A percentile compares a stretch with the other conserved stretches of the same genome.
phyloP scores from a whole-genome alignment of 1,140 invertebrate species.

The Saxidomus purpurata region DNA sequence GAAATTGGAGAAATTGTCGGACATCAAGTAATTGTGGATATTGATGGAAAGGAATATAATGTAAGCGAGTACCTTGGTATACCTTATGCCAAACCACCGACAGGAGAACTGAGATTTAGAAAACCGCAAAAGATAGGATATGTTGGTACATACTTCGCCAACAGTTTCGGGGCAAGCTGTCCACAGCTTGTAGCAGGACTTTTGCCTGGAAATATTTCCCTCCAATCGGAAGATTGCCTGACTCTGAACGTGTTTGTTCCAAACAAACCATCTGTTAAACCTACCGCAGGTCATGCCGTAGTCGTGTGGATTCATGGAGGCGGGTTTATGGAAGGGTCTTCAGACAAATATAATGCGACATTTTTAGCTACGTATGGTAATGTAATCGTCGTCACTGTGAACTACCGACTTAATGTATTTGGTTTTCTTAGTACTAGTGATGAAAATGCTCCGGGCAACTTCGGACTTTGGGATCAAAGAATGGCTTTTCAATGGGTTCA shows the following conservation, averaged over 20 bases:
- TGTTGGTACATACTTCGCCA: background rate
- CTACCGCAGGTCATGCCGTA: constrained; percentile 92
- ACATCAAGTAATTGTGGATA: background rate
- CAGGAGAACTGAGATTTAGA: constrained; percentile 18
- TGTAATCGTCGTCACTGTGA: constrained; percentile 91
- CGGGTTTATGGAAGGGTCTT: constrained; percentile 95
- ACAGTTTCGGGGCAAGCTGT: background rate
- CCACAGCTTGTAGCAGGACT: background rate
- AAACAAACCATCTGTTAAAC: constrained; percentile 83
- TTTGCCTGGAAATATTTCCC: no score
- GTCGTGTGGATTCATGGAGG: constrained; percentile 98
- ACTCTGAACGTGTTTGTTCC: constrained; percentile 95
- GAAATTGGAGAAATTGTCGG: background rate
- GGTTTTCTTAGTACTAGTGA: constrained; percentile 89
- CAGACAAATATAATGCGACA: constrained; percentile 96
- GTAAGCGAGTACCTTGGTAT: background rate
- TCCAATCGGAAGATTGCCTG: constrained; percentile 94
- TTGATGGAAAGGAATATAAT: background rate
- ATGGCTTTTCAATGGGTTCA: constrained; percentile 92
- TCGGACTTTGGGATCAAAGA: no score
- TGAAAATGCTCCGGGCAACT: constrained; percentile 77
- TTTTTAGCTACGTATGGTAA: constrained; percentile 92
- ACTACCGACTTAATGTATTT: constrained; percentile 93
- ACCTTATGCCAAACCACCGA: constrained; percentile 22
- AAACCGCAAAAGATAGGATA: background rate